Conservation (phyloP, 2,797 vertebrate genomes). For the Merluccius polli region DNA sequence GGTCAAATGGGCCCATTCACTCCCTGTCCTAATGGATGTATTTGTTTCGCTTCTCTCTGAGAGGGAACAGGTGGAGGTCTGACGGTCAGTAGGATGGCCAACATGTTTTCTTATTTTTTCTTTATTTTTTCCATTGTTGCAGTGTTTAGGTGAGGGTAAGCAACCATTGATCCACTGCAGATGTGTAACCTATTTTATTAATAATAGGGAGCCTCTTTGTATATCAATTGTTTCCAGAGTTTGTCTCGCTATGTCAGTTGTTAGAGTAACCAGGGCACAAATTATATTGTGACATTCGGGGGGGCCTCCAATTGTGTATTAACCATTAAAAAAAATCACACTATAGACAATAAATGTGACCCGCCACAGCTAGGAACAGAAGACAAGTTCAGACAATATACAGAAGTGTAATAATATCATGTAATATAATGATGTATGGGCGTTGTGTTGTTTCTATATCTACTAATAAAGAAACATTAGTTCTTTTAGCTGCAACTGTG, state of each 20-base stretch:
- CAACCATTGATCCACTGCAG: neutral
- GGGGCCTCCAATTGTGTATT: neutral
- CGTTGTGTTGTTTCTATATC: neutral
- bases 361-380: neutral
- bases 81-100: neutral
- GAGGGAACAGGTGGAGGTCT: neutral
- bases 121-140: neutral
- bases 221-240: neutral
- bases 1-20: slow-evolving; percentile 31
- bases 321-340: neutral
- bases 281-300: neutral
- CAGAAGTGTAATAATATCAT: neutral
- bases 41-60: neutral
- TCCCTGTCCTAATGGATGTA: neutral
- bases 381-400: too few relatives aligned
- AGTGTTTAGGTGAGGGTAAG: neutral
- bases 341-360: too few relatives aligned
- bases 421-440: neutral
- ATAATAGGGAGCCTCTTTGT: neutral
- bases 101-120: neutral
- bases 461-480: neutral
- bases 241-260: neutral
- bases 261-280: neutral
- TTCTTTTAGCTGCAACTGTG: neutral
- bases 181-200: neutral